Base-by-base conservation (phyloP, 2,888 invertebrate species). In the Drosophila mimetica region DNA sequence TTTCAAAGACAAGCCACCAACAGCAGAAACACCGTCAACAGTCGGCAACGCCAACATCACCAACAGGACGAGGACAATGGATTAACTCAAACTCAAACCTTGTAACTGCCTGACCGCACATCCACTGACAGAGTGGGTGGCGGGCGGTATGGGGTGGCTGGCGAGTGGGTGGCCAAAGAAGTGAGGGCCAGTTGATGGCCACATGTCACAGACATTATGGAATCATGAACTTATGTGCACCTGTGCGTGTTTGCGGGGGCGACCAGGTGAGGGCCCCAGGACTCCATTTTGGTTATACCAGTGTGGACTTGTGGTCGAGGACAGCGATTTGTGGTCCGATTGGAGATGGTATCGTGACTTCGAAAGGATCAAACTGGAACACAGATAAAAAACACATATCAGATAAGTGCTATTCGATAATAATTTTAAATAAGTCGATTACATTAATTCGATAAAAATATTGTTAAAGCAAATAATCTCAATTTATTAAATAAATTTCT, bases 191-290 rank as follows among this genome's bases (percentile, higher is more conserved):
- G 53, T 57, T 37, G 53, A 46, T 55, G 58, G 65, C 69, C 78
- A 71, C 74, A 82, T 77, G 85, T 81, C 78, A 82, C 78, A 82
- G 80, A 77, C 77, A 85, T 82, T 79, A 85, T 79, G 71, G 72
- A 81, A 79, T 83, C 84, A 83, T 83, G 85, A 79, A 77, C 79
- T 71, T 76, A 54, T 67, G 63, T 54, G 30, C 47, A 60, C 75
- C 52, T 74, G 77, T 57, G 55, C 54, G 55, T 54, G 52, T 48
- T 25, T 53, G 59, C 52, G 52, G 50, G 51, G 53, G 18, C n/a
- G 30, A 22, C n/a, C 16, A 16, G 36, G 41, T 6, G 11, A 5
- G 14, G 41, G 39, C 6, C n/a, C 11, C 28, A 50, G 61, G 60
- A 71, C 67, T 79, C 54, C 76, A 75, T 79, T 77, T 73, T 37